Conservation (phyloP, 2,113 vertebrate genomes). For the Aix galericulata region DNA sequence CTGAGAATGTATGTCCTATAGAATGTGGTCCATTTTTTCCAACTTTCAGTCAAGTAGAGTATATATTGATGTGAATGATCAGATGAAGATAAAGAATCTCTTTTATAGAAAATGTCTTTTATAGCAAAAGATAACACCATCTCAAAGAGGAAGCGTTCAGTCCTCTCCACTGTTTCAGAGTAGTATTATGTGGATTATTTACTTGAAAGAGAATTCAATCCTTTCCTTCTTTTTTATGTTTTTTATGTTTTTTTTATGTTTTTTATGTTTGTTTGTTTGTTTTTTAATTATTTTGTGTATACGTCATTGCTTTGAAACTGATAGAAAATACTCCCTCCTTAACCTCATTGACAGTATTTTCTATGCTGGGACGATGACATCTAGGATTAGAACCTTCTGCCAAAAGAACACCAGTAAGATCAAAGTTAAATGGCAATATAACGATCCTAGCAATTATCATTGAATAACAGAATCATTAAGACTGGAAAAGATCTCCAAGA, state of each 20-base stretch:
- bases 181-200: neutral
- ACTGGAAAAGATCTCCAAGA: no score
- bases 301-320: neutral
- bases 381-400: neutral
- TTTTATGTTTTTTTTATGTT: neutral
- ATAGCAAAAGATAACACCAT: slow-evolving; percentile 2
- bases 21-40: slow-evolving; percentile 19
- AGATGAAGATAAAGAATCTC: neutral
- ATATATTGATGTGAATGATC: slow-evolving; percentile 32
- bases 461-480: no score
- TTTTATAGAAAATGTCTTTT: neutral
- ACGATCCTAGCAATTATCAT: neutral
- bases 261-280: neutral
- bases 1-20: neutral
- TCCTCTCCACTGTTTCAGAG: neutral
- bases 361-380: neutral
- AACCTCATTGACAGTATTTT: neutral
- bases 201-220: neutral
- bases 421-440: neutral
- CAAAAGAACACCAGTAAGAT: rapidly evolving
- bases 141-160: neutral
- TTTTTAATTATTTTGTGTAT: neutral
- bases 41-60: slow-evolving; percentile 55
- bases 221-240: neutral
- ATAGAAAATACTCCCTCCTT: neutral